phyloP scores from a whole-genome alignment of 2,888 invertebrate species.

The Apantesis nais region DNA sequence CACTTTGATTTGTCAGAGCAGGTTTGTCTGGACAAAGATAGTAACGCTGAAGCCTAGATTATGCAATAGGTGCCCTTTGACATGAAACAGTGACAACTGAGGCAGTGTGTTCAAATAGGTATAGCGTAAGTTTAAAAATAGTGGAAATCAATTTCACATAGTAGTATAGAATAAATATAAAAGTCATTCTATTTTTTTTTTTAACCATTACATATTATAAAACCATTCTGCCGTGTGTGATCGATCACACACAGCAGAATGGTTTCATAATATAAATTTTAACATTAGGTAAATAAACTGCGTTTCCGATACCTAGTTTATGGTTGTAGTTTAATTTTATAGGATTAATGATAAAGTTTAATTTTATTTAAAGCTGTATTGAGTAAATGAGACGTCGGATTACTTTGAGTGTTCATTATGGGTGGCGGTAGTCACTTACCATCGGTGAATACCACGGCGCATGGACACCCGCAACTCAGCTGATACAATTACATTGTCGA shows the following conservation, averaged over 20 bases:
- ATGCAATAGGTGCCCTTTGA: not conserved
- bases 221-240: no score
- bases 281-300: not conserved
- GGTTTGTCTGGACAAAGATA: not conserved
- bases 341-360: no score
- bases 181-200: not conserved
- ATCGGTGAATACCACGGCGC: no score
- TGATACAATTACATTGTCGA: no score
- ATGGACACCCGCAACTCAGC: no score
- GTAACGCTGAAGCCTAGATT: not conserved
- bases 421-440: no score
- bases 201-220: not conserved
- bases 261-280: not conserved
- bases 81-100: not conserved
- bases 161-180: not conserved
- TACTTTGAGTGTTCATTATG: no score
- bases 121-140: not conserved
- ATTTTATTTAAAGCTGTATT: no score
- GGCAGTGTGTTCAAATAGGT: constrained; percentile 9
- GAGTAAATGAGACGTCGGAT: no score
- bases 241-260: not conserved
- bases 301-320: not conserved
- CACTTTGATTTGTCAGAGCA: constrained; percentile 5
- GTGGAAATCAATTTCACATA: not conserved
- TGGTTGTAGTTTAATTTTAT: no score